phyloP scores from a whole-genome alignment of 2,113 vertebrate genomes.

The Neotragus moschatus region DNA sequence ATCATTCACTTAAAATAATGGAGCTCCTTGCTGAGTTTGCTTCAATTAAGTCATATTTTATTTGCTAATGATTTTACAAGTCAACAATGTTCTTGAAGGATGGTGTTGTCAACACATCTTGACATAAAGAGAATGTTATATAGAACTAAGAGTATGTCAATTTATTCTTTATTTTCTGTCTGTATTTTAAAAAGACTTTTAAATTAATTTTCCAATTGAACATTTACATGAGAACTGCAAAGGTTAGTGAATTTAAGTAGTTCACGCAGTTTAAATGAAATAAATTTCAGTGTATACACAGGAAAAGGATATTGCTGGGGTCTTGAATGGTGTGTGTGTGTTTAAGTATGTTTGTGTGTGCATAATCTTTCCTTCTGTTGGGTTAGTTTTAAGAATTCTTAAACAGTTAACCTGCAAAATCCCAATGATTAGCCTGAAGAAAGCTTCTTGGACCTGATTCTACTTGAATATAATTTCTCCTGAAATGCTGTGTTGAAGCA shows the following conservation, averaged over 20 bases:
- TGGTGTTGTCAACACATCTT: slow-evolving; percentile 84
- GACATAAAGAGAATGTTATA: slow-evolving; percentile 81
- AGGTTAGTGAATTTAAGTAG: slow-evolving; percentile 78
- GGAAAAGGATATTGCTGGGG: slow-evolving; percentile 18
- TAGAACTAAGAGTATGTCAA: slow-evolving; percentile 81
- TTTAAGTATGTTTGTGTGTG: neutral
- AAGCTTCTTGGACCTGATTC: neutral
- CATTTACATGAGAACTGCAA: slow-evolving; percentile 72
- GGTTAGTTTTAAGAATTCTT: slow-evolving; percentile 44
- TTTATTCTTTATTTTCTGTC: slow-evolving; percentile 78
- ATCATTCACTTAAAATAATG: slow-evolving; percentile 91
- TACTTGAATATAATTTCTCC: neutral
- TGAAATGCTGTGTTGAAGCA: neutral
- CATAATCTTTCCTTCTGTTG: neutral
- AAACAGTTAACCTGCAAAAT: slow-evolving; percentile 30
- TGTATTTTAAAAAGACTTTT: slow-evolving; percentile 80
- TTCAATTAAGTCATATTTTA: slow-evolving; percentile 92
- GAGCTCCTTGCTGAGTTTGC: slow-evolving; percentile 87
- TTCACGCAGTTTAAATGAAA: slow-evolving; percentile 60
- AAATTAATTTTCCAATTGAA: slow-evolving; percentile 78
- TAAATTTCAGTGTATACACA: neutral
- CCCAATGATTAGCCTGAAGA: slow-evolving; percentile 4
- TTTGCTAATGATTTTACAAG: slow-evolving; percentile 89
- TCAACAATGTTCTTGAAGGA: slow-evolving; percentile 89
- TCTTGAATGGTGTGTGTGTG: slow-evolving; percentile 6